Conservation (phyloP, 1,140 invertebrate genomes). For the Drosophila kikkawai region DNA sequence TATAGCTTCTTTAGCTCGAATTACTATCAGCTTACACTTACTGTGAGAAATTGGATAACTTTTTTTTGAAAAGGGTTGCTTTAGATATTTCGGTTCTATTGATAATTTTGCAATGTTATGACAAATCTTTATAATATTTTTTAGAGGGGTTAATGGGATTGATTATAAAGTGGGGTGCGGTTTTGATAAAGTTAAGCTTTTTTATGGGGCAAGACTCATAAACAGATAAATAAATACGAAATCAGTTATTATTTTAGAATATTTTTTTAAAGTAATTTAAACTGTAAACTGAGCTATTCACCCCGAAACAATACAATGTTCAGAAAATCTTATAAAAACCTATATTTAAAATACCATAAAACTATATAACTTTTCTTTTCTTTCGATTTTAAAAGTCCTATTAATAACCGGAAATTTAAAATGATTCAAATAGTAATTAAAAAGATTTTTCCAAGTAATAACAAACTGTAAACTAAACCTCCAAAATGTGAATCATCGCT, state of each 20-base stretch:
- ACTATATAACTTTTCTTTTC: neutral
- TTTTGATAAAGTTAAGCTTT: neutral
- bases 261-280: too few species aligned
- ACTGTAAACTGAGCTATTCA: too few species aligned
- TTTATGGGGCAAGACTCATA: neutral
- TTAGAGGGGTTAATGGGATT: neutral
- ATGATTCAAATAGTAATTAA: neutral
- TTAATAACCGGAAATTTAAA: neutral
- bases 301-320: too few species aligned
- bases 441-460: neutral
- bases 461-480: neutral
- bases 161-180: neutral
- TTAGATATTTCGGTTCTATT: neutral
- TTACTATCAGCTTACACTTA: neutral
- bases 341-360: neutral
- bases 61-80: neutral
- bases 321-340: neutral
- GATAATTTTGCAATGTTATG: slow-evolving; percentile 7
- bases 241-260: too few species aligned
- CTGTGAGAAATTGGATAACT: neutral
- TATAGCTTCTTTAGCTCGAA: slow-evolving; percentile 12
- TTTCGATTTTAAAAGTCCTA: neutral
- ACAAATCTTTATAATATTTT: neutral
- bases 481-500: slow-evolving; percentile 5
- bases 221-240: too few species aligned